Conservation (phyloP, 2,888 invertebrate species). For the Drosophila quinaria region DNA sequence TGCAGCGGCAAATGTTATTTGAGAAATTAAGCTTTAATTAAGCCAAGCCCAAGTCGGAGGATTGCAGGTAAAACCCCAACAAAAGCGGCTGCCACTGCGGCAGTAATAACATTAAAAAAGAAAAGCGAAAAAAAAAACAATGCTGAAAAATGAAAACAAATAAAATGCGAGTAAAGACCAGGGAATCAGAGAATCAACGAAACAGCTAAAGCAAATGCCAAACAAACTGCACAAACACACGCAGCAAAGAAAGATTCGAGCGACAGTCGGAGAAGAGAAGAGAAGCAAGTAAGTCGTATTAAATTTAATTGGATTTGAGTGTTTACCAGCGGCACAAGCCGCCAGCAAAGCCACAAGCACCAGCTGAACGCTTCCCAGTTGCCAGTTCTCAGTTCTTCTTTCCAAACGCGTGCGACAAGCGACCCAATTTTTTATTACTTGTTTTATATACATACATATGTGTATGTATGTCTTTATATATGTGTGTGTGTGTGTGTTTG, state of each 20-base stretch:
- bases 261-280: constrained; percentile 40
- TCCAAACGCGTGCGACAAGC: constrained; percentile 57
- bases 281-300: constrained; percentile 80
- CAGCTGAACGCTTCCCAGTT: constrained; percentile 57
- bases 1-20: constrained; percentile 67
- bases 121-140: constrained; percentile 30
- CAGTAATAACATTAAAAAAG: constrained; percentile 68
- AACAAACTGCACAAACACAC: constrained; percentile 57
- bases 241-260: constrained; percentile 32
- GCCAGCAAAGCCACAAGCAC: constrained; percentile 74
- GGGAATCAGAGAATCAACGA: constrained; percentile 37
- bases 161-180: constrained; percentile 35
- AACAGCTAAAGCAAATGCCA: constrained; percentile 70
- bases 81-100: constrained; percentile 50
- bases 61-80: constrained; percentile 62
- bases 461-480: not conserved
- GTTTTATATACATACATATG: not conserved
- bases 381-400: constrained; percentile 4
- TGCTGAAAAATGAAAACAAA: constrained; percentile 59
- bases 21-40: constrained; percentile 78
- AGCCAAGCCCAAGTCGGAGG: constrained; percentile 62
- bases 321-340: constrained; percentile 79
- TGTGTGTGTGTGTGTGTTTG: constrained; percentile 25
- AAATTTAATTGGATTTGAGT: constrained; percentile 82
- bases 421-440: constrained; percentile 52